Evolutionary conservation across 2,113 vertebrate species (phyloP).

Genomic region (Bos javanicus): DNA sequence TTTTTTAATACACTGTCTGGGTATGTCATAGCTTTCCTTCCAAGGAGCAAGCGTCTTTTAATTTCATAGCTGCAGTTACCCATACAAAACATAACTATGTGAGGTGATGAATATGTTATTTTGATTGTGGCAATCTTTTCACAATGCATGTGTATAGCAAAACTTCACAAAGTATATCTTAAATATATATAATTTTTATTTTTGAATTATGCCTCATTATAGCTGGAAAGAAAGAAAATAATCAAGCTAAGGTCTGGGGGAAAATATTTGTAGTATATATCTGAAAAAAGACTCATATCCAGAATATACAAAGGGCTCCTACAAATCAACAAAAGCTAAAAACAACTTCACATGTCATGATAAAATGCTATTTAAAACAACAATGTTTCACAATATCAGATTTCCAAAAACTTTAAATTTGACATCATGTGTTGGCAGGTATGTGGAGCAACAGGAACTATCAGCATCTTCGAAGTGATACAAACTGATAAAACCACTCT

Average conservation of each 20-base stretch:
- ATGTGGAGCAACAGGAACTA: not conserved
- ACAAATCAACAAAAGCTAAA: not conserved
- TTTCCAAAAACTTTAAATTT: not conserved
- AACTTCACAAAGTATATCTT: not conserved
- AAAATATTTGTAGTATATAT: not conserved
- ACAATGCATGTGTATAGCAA: not conserved
- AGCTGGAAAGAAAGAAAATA: not conserved
- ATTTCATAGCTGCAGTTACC: not conserved
- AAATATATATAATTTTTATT: not conserved
- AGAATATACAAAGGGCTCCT: not conserved
- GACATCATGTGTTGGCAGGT: not conserved
- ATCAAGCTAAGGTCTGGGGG: not conserved
- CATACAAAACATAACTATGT: not conserved
- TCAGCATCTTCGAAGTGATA: not conserved
- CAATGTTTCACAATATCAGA: not conserved
- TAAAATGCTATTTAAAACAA: not conserved
- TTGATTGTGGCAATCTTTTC: not conserved
- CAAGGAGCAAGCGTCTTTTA: not conserved
- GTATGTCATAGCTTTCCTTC: not conserved
- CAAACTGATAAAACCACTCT: not conserved
- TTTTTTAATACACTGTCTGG: not conserved
- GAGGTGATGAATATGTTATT: not conserved
- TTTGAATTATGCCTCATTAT: not conserved
- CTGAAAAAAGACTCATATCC: not conserved
- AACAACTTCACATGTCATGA: not conserved